Evolutionary conservation across 2,113 vertebrate genomes (phyloP).

Genomic region (Poecilia latipinna): DNA sequence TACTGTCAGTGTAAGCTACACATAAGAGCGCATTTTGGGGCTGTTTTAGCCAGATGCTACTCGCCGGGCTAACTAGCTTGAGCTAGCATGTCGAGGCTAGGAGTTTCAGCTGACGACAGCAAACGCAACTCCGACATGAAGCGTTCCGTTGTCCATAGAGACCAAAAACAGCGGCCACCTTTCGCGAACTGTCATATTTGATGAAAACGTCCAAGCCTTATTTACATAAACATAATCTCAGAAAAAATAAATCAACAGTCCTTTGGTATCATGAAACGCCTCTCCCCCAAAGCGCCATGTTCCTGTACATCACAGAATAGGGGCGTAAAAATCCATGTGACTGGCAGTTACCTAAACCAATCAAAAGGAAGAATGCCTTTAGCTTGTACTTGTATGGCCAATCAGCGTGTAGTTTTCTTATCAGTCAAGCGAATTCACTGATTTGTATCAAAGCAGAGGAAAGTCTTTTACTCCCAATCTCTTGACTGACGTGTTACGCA

Average conservation of each 20-base stretch:
- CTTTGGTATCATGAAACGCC: constrained; percentile 66
- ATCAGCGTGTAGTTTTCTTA: constrained; percentile 35
- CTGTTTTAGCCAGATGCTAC: constrained; percentile 45
- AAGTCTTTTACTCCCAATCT: constrained; percentile 37
- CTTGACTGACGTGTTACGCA: constrained; percentile 36
- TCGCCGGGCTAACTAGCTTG: constrained; percentile 65
- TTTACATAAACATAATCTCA: constrained; percentile 3
- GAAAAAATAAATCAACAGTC: constrained; percentile 41
- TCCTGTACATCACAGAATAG: constrained; percentile 53
- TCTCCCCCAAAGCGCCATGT: constrained; percentile 79
- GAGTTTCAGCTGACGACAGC: constrained; percentile 74
- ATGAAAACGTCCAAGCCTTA: neutral
- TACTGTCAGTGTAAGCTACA: constrained; percentile 19
- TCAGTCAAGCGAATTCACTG: constrained; percentile 34
- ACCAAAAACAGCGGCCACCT: constrained; percentile 34
- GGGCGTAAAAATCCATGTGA: constrained; percentile 43
- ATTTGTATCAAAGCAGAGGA: constrained; percentile 28
- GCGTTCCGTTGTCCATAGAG: constrained; percentile 53
- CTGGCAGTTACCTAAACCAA: constrained; percentile 46
- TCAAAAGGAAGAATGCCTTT: constrained; percentile 20
- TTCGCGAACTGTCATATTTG: constrained; percentile 50
- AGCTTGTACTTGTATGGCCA: constrained; percentile 13
- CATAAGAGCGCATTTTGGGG: constrained; percentile 35
- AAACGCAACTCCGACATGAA: constrained; percentile 38
- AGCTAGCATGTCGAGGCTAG: constrained; percentile 64